A percentile compares a stretch with the other conserved stretches of the same genome.
Evolutionary conservation across 2,113 vertebrate species (phyloP).

Genomic region (Hassar affinis): DNA sequence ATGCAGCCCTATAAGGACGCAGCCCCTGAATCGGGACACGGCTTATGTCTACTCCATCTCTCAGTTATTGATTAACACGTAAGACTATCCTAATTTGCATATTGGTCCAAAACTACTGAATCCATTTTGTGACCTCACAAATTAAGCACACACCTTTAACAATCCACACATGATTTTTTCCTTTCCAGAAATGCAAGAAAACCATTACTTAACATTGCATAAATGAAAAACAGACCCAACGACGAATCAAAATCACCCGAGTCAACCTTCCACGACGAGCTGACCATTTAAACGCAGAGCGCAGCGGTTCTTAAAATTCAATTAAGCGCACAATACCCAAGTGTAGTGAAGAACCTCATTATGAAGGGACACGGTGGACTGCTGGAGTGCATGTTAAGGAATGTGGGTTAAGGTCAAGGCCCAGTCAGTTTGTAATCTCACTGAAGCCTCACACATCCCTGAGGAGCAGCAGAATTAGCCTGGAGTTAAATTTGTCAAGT

Average conservation of each 20-base stretch:
- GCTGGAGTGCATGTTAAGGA: neutral
- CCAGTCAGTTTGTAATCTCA: conserved; percentile 39
- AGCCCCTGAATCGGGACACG: no score
- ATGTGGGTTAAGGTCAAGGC: conserved; percentile 41
- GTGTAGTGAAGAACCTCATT: conserved; percentile 21
- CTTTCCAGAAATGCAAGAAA: neutral
- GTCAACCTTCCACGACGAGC: neutral
- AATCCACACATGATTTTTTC: neutral
- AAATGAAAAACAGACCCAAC: neutral
- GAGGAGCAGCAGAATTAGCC: conserved; percentile 39
- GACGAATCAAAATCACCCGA: neutral
- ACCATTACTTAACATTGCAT: neutral
- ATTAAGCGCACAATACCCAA: conserved; percentile 30
- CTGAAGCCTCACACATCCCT: conserved; percentile 24
- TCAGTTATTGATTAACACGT: neutral
- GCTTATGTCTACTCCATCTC: neutral
- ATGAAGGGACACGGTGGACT: neutral
- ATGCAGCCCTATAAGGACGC: no score
- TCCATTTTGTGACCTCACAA: neutral
- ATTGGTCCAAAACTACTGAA: neutral
- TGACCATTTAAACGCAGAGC: neutral
- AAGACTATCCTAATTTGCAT: neutral
- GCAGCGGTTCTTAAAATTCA: neutral
- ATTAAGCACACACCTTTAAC: neutral
- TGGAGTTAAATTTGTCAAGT: conserved; percentile 28